Percentiles rank a stretch among this genome's conserved stretches.
These are phyloP conservation scores for Byasa hedistus DNA, from an alignment of 2,888 invertebrate genomes.

Conservation along the genomic window DNA sequence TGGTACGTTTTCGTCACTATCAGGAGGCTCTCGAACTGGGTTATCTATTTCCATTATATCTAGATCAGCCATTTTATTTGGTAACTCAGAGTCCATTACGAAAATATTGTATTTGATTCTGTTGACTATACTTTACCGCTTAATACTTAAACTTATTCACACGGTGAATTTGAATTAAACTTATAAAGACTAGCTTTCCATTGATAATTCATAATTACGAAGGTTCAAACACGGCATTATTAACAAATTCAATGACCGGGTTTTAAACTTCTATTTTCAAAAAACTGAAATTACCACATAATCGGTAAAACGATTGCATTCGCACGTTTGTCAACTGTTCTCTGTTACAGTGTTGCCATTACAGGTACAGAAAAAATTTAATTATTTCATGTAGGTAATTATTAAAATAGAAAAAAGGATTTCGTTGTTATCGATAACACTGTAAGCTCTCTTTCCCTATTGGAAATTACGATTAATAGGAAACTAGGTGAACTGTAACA, in stretches of 20 bases:
- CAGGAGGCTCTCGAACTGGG: constrained; percentile 35
- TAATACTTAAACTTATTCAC: neutral
- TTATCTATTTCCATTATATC: constrained; percentile 70
- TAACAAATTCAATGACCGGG: neutral
- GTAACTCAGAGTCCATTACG: constrained; percentile 59
- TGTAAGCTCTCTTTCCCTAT: no score
- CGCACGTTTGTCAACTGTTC: no score
- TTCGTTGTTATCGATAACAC: no score
- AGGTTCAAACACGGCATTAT: neutral
- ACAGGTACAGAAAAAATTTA: no score
- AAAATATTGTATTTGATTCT: neutral
- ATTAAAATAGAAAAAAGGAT: no score
- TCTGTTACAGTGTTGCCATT: no score
- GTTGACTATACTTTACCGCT: neutral
- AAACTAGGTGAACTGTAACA: no score
- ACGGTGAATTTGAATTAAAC: neutral
- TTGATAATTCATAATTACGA: neutral
- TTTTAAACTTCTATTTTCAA: neutral
- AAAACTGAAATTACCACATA: no score
- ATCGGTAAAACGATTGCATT: no score
- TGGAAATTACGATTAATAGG: no score
- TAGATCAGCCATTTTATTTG: constrained; percentile 71
- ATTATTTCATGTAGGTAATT: no score
- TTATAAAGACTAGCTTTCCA: neutral
- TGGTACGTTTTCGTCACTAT: constrained; percentile 41